Conservation (phyloP, 2,888 invertebrate species). For the Halocaridina rubra region DNA sequence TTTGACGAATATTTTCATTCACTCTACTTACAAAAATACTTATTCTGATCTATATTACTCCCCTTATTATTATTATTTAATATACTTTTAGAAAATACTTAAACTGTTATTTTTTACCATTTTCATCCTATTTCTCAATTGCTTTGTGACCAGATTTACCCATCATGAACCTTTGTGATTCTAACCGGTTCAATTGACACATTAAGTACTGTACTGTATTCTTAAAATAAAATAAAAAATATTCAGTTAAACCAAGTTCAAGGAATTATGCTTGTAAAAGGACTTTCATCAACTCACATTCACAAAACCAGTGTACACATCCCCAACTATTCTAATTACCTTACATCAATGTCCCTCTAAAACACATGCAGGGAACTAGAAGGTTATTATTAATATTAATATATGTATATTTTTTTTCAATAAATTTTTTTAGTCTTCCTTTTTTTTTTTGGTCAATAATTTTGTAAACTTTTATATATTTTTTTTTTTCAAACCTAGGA, state of each 20-base stretch:
- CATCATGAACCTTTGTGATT: constrained; percentile 37
- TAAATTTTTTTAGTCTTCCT: neutral
- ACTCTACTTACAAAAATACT: too few species aligned
- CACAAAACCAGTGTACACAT: constrained; percentile 44
- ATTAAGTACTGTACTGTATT: constrained; percentile 22
- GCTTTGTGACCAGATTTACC: constrained; percentile 55
- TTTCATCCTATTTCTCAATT: too few species aligned
- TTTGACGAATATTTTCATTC: too few species aligned
- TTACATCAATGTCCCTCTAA: constrained; percentile 43
- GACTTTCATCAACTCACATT: constrained; percentile 13
- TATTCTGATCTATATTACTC: too few species aligned
- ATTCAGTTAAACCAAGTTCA: constrained; percentile 31
- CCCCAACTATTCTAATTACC: constrained; percentile 48
- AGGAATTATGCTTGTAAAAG: constrained; percentile 43
- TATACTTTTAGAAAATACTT: too few species aligned
- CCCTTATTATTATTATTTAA: too few species aligned
- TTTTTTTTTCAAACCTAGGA: neutral
- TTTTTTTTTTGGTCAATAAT: neutral
- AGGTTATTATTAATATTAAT: too few species aligned
- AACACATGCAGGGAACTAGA: constrained; percentile 47
- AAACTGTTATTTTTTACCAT: too few species aligned
- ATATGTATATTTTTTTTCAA: neutral
- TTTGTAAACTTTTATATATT: neutral
- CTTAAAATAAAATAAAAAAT: constrained; percentile 12
- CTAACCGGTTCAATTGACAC: neutral